Percentiles rank a stretch among this genome's conserved stretches.
Evolutionary conservation across 2,888 invertebrate genomes (phyloP).

Genomic region (Dendrolimus houi): DNA sequence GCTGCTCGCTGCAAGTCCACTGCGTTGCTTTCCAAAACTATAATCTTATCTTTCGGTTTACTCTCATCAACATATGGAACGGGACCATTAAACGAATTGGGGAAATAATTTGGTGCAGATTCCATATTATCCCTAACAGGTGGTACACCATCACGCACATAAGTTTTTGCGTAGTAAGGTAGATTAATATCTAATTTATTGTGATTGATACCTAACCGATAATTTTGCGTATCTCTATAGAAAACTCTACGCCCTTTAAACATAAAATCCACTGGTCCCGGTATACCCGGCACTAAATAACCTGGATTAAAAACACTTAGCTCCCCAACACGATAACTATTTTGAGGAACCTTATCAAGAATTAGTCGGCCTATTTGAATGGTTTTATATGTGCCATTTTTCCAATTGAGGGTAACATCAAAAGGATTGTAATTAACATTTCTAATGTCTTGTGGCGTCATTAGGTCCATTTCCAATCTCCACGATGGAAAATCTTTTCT

Average conservation of each 20-base stretch:
- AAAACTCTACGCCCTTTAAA: constrained; percentile 63
- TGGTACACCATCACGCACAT: constrained; percentile 26
- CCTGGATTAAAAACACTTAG: constrained; percentile 60
- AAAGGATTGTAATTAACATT: constrained; percentile 54
- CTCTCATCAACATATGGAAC: constrained; percentile 27
- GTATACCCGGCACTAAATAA: constrained; percentile 54
- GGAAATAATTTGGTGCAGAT: constrained; percentile 29
- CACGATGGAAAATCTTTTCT: constrained; percentile 70
- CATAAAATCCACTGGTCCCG: constrained; percentile 68
- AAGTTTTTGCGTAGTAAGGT: constrained; percentile 23
- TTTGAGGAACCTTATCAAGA: constrained; percentile 62
- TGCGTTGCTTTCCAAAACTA: constrained; percentile 19
- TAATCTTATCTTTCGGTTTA: constrained; percentile 15
- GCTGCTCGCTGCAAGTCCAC: constrained; percentile 74
- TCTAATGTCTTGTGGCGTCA: constrained; percentile 48
- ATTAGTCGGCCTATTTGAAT: constrained; percentile 65
- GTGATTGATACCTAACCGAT: constrained; percentile 29
- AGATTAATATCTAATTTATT: constrained; percentile 26
- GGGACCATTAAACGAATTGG: constrained; percentile 32
- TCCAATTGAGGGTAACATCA: constrained; percentile 57
- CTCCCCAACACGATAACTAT: constrained; percentile 68
- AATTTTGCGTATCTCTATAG: constrained; percentile 74
- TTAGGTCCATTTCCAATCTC: constrained; percentile 55
- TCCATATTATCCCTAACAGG: constrained; percentile 23
- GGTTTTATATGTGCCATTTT: constrained; percentile 58